Percentiles rank a stretch among this genome's conserved stretches.
Evolutionary conservation across 2,113 vertebrate species (phyloP).

Genomic region (Rhagologus leucostigma): DNA sequence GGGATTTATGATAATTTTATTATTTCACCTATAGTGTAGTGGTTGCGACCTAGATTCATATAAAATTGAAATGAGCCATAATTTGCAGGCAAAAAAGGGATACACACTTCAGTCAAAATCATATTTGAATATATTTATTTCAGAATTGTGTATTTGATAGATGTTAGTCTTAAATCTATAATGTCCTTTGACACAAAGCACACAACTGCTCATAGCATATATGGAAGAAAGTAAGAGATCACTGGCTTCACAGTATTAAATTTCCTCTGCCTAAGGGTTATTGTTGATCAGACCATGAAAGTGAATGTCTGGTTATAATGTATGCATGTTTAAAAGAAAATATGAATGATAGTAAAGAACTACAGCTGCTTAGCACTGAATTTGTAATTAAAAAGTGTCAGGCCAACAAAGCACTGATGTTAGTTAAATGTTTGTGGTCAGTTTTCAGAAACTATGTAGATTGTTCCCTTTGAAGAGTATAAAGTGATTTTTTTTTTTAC

Average conservation of each 20-base stretch:
- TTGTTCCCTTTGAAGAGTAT: background rate
- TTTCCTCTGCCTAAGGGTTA: conserved; percentile 59
- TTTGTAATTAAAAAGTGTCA: background rate
- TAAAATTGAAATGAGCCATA: background rate
- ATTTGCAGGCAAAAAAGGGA: background rate
- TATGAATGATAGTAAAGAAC: background rate
- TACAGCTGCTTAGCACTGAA: background rate
- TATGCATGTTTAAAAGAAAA: conserved; percentile 28
- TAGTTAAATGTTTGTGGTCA: background rate
- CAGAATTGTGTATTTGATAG: background rate
- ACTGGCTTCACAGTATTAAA: conserved; percentile 52
- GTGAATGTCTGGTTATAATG: conserved; percentile 31
- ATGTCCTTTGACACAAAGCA: background rate
- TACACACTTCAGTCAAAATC: background rate
- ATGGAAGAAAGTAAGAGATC: conserved; percentile 38
- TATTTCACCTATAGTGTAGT: background rate
- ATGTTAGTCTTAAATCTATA: background rate
- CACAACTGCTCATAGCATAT: background rate
- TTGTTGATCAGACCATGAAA: conserved; percentile 60
- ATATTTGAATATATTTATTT: background rate
- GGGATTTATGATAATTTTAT: background rate
- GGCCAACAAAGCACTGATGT: background rate
- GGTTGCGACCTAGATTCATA: background rate
- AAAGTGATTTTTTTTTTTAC: background rate
- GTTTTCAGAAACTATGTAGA: background rate